Percentiles rank a stretch among this genome's conserved stretches.
Evolutionary conservation across 2,797 vertebrate genomes (phyloP).

Genomic region (Megaceryle alcyon): DNA sequence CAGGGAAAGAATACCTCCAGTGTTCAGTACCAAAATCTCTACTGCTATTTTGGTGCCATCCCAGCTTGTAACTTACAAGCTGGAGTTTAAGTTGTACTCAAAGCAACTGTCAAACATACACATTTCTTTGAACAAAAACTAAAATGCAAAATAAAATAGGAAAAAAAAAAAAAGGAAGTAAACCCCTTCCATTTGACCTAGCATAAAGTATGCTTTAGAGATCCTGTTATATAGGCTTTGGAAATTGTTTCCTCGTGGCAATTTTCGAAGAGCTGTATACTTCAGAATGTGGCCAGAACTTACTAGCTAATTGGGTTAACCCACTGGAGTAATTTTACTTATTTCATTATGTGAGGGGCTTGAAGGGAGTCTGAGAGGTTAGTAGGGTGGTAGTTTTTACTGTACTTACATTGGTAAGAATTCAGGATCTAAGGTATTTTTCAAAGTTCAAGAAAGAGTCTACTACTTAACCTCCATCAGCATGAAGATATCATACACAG

Average conservation of each 20-base stretch:
- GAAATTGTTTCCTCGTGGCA: background rate
- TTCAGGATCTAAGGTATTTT: background rate
- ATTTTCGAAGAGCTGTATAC: background rate
- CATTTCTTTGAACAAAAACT: background rate
- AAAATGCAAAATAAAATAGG: background rate
- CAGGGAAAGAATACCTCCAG: background rate
- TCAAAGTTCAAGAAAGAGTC: background rate
- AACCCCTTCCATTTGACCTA: background rate
- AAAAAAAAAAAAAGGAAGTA: background rate
- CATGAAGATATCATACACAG: background rate
- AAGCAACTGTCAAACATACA: background rate
- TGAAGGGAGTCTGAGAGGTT: background rate
- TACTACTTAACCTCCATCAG: background rate
- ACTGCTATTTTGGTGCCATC: background rate
- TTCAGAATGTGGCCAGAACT: background rate
- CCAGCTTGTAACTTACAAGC: background rate
- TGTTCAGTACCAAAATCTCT: background rate
- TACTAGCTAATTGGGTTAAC: background rate
- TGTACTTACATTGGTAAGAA: background rate
- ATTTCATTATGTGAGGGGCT: background rate
- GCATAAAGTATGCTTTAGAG: background rate
- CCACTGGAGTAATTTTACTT: background rate
- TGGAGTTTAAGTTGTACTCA: background rate
- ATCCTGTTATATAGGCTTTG: background rate
- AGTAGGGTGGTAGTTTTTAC: background rate